Base-by-base conservation (phyloP, 2,113 vertebrate species). In the Cygnus buccinator region DNA sequence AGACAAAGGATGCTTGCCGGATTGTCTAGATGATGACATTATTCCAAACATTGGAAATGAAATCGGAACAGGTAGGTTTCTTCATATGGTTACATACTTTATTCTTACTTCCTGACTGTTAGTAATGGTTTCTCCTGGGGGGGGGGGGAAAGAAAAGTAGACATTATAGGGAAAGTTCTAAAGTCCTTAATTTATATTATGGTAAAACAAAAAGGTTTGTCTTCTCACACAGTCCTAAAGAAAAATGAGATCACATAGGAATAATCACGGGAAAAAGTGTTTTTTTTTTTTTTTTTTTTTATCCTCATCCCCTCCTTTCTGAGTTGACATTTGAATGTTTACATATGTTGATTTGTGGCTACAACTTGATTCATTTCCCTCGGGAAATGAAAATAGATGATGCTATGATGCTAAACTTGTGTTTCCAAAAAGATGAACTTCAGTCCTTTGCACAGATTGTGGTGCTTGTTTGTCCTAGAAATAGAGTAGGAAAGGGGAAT, bases 11-110 rank as follows among this genome's bases (percentile, higher is more conserved):
- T 73, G 35, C 72, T 63, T 94, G 62, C 92, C 94, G 63, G 98
- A 98, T 63, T 82, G 79, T 83, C 35, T 71, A 59, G 97, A 97
- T 74, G 98, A 99, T 63, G 98, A 98, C 66, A 48, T 98, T 90
- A 94, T 98, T 77, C 97, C 97, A 61, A 79, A 84, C 5, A 26
- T 65, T 91, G 98, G 97, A 87, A 98, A 98, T 73, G 97, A 98
- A 83, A 97, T 98, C 90, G 98, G 98, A 96, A 91, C 98, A 98
- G 99, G 99, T 99, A 95, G 28, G 96, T 84, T 94, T 95, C 87
- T 54, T 90, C 78, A 59, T 16, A 13, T 89, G 29, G 15, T 66
- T 87, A 61, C 67, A 20, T 93, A 68, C 6, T 43, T 61, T 80
- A 29, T 85, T 87, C 35, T 66, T 79, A 28, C 29, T 87, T 90